A percentile compares a stretch with the other conserved stretches of the same genome.
phyloP scores from a whole-genome alignment of 1,140 invertebrate genomes.

The Vanessa atalanta region DNA sequence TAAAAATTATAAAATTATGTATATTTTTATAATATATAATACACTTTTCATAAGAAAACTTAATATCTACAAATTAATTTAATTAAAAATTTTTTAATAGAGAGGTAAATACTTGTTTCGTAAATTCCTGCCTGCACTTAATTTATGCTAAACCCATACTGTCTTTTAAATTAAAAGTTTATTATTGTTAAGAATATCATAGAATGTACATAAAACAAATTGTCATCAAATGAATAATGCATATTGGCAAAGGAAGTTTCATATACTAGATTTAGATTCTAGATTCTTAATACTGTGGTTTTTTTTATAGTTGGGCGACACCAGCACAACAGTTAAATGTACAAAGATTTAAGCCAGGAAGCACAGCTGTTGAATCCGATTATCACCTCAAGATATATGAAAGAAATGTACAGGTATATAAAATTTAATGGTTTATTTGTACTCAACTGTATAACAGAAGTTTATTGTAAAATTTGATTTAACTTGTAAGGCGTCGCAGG shows the following conservation, averaged over 20 bases:
- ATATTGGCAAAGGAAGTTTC: background rate
- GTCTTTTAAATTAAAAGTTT: background rate
- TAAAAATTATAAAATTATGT: no score
- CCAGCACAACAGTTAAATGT: constrained; percentile 86
- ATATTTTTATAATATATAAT: no score
- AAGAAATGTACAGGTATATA: constrained; percentile 85
- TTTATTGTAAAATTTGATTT: background rate
- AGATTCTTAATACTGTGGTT: constrained; percentile 3
- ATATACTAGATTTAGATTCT: no score
- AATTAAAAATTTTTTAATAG: no score
- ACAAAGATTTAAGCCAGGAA: constrained; percentile 85
- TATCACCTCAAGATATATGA: constrained; percentile 89
- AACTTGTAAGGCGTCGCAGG: no score
- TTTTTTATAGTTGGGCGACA: constrained; percentile 84
- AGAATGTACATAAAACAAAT: no score
- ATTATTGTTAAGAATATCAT: background rate
- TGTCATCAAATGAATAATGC: background rate
- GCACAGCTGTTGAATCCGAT: constrained; percentile 84
- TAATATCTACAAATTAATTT: no score
- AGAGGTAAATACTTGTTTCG: no score
- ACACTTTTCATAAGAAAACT: no score
- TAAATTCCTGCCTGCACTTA: no score
- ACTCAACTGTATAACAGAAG: background rate
- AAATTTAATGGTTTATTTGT: background rate
- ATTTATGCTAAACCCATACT: no score